A percentile compares a stretch with the other conserved stretches of the same genome.
Evolutionary conservation across 2,113 vertebrate species (phyloP).

Genomic region (Alethe diademata): DNA sequence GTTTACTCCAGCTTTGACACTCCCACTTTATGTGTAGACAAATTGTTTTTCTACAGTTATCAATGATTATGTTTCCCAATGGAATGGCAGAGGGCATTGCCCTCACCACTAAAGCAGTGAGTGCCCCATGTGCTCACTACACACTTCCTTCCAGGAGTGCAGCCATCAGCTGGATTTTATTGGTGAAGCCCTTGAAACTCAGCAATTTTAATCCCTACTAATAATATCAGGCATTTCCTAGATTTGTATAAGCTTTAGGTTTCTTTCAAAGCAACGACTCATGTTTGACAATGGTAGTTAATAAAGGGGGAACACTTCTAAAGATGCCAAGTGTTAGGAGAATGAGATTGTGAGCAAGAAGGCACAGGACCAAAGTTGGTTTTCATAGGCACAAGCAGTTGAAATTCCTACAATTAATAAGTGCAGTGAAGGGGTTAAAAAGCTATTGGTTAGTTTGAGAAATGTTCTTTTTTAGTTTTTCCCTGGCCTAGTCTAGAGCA

Average conservation of each 20-base stretch:
- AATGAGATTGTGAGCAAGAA: background rate
- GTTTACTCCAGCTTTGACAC: background rate
- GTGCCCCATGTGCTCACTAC: accelerated
- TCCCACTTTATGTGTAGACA: background rate
- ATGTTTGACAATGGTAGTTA: background rate
- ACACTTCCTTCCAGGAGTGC: background rate
- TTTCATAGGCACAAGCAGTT: background rate
- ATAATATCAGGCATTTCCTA: background rate
- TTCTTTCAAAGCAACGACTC: background rate
- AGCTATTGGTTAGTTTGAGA: conserved; percentile 79
- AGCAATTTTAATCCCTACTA: background rate
- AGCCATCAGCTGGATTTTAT: background rate
- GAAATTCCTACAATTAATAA: conserved; percentile 52
- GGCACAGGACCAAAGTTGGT: background rate
- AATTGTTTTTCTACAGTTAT: background rate
- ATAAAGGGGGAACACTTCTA: background rate
- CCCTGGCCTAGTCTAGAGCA: conserved; percentile 75
- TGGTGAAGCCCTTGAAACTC: background rate
- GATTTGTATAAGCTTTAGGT: background rate
- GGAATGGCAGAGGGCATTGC: background rate
- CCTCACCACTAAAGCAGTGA: background rate
- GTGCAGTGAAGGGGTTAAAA: conserved; percentile 78
- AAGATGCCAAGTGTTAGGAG: background rate
- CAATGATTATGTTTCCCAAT: background rate
- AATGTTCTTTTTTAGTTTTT: conserved; percentile 80